phyloP scores from a whole-genome alignment of 2,888 invertebrate genomes.

The Stratiomys singularior region DNA sequence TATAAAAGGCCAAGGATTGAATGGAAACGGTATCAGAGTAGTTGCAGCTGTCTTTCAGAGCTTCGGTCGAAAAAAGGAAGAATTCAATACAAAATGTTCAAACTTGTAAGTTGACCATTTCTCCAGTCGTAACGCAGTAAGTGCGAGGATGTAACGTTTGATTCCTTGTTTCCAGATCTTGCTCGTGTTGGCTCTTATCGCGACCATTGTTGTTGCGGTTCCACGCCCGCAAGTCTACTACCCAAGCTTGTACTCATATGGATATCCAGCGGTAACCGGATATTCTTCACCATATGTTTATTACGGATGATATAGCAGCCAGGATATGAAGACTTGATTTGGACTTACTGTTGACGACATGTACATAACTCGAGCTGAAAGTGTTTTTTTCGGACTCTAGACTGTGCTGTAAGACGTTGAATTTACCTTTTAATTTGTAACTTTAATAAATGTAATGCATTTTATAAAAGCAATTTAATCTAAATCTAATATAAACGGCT shows the following conservation, averaged over 20 bases:
- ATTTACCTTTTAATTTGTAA: too few relatives aligned
- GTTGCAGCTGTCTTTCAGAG: background rate
- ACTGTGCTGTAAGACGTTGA: background rate
- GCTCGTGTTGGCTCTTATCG: slow-evolving; percentile 36
- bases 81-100: background rate
- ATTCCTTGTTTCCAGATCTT: slow-evolving; percentile 3
- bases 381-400: background rate
- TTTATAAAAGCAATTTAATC: too few relatives aligned
- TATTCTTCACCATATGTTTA: slow-evolving; percentile 36
- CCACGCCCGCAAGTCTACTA: slow-evolving; percentile 26
- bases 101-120: slow-evolving; percentile 12
- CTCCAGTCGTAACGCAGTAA: background rate
- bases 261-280: slow-evolving; percentile 14
- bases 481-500: too few relatives aligned
- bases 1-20: background rate
- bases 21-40: background rate
- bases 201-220: slow-evolving; percentile 9
- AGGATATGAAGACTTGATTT: background rate
- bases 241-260: slow-evolving; percentile 7
- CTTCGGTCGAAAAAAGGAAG: background rate
- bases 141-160: background rate
- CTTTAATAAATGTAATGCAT: too few relatives aligned
- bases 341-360: background rate
- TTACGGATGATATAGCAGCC: slow-evolving; percentile 4
- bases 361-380: background rate